A percentile compares a stretch with the other conserved stretches of the same genome.
phyloP scores from a whole-genome alignment of 2,888 invertebrate genomes.

The Saturnia pavonia region DNA sequence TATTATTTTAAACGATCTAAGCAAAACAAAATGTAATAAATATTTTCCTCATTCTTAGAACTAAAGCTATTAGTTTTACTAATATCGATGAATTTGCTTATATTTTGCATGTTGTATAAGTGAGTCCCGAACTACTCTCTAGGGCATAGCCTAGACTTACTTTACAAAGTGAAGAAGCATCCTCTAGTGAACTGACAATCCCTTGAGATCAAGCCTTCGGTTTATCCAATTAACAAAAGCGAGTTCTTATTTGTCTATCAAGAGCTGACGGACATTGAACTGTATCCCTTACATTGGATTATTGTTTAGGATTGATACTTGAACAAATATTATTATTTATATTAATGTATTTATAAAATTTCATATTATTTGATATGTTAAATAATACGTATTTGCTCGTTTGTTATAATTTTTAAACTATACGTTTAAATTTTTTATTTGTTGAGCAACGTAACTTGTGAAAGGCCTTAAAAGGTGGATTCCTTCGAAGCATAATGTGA shows the following conservation, averaged over 20 bases:
- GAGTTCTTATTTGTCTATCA: slow-evolving; percentile 54
- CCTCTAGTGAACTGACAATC: slow-evolving; percentile 11
- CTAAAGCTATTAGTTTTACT: neutral
- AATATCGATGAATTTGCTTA: neutral
- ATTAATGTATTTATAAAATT: neutral
- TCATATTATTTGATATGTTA: neutral
- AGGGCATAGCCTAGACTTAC: neutral
- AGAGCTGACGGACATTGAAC: slow-evolving; percentile 39
- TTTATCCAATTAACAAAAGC: slow-evolving; percentile 53
- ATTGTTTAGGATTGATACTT: slow-evolving; percentile 26
- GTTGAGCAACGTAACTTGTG: neutral
- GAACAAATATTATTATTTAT: neutral
- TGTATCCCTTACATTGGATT: slow-evolving; percentile 27
- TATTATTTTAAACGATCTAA: neutral
- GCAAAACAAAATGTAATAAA: neutral
- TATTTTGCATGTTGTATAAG: neutral
- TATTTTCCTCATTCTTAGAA: neutral
- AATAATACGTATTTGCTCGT: neutral
- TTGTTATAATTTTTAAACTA: neutral
- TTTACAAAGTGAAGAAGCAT: neutral
- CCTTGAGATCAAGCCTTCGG: slow-evolving; percentile 22
- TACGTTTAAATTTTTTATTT: neutral
- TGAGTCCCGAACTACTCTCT: neutral
- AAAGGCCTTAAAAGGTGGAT: neutral
- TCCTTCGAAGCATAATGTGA: no score